Conservation (phyloP, 2,113 vertebrate species). For the Paracanthobrama guichenoti region DNA sequence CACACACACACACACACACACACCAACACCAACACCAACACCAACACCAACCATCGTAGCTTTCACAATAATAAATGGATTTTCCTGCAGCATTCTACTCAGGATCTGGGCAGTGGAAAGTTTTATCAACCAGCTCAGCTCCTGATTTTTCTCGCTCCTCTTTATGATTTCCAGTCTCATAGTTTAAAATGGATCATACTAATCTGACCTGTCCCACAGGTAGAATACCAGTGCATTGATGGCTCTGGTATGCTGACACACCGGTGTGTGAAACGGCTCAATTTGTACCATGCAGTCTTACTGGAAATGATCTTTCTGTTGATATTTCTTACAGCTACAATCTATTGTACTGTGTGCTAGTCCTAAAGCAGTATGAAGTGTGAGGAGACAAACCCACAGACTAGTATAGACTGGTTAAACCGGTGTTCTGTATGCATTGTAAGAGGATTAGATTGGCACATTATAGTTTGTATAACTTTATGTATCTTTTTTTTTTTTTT, state of each 20-base stretch:
- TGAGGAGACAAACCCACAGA: neutral
- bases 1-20: neutral
- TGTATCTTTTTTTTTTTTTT: neutral
- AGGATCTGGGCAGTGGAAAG: conserved; percentile 57
- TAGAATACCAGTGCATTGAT: conserved; percentile 21
- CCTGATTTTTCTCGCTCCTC: conserved; percentile 46
- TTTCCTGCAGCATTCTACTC: conserved; percentile 46
- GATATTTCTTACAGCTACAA: neutral
- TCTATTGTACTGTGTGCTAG: neutral
- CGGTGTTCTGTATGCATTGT: neutral
- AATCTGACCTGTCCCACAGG: conserved; percentile 62
- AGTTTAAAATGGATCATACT: conserved; percentile 54
- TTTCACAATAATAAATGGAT: conserved; percentile 52
- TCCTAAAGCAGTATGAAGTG: neutral
- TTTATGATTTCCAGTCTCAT: conserved; percentile 58
- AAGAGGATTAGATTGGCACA: neutral
- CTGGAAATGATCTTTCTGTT: conserved; percentile 14
- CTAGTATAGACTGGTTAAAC: neutral
- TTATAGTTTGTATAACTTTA: neutral
- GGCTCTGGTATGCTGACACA: conserved; percentile 59
- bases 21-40: too few relatives aligned
- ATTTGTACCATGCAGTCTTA: conserved; percentile 10
- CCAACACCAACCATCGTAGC: conserved; percentile 16
- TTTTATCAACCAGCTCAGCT: conserved; percentile 56
- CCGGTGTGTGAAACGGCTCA: conserved; percentile 25